phyloP scores from a whole-genome alignment of 2,113 vertebrate genomes.

The human (Homo sapiens) region DNA sequence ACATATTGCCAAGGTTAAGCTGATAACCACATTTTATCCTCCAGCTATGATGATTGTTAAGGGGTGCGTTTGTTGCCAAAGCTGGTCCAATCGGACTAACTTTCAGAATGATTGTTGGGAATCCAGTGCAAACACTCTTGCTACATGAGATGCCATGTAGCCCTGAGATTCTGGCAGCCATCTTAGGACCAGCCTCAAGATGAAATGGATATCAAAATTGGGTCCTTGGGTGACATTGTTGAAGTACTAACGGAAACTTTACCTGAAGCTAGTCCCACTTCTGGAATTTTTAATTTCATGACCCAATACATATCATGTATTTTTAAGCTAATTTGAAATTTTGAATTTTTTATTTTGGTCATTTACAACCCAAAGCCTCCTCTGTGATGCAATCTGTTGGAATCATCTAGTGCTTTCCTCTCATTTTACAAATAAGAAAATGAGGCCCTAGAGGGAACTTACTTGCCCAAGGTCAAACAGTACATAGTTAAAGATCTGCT shows the following conservation, averaged over 20 bases:
- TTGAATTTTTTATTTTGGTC: background rate
- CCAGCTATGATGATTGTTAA: background rate
- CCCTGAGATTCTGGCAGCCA: background rate
- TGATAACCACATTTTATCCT: background rate
- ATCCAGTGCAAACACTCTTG: background rate
- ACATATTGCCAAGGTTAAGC: background rate
- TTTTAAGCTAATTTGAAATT: conserved; percentile 2
- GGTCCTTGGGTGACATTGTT: background rate
- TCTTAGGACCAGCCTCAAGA: background rate
- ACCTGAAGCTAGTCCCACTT: background rate
- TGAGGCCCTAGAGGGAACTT: background rate
- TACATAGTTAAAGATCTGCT: background rate
- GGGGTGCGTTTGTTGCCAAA: background rate
- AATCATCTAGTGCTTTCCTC: background rate
- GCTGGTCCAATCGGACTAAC: background rate
- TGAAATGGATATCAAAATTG: background rate
- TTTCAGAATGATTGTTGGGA: background rate
- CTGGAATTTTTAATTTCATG: background rate
- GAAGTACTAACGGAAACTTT: background rate
- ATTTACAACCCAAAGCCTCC: background rate
- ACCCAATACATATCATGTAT: background rate
- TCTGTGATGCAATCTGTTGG: background rate
- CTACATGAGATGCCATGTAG: too few relatives aligned
- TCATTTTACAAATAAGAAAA: background rate
- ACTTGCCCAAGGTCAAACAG: background rate